Conservation (phyloP, 1,140 invertebrate species). For the Anadara kagoshimensis region DNA sequence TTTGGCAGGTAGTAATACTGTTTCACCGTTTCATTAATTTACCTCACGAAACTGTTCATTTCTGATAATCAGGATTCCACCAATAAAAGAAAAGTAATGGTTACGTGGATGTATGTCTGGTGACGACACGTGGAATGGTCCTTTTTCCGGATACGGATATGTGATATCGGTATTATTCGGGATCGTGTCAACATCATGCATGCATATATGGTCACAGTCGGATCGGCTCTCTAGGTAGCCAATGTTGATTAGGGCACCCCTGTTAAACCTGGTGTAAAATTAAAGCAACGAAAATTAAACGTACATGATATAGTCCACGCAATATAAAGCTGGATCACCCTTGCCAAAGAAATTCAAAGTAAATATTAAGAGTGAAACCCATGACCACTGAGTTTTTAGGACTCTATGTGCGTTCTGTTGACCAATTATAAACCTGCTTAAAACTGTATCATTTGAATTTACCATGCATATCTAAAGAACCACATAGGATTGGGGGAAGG, state of each 20-base stretch:
- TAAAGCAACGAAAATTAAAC: background rate
- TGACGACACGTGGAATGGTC: constrained; percentile 70
- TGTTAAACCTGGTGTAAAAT: constrained; percentile 86
- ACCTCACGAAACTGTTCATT: constrained; percentile 81
- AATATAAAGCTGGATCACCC: too few species aligned
- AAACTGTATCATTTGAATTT: too few species aligned
- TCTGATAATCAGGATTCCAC: constrained; percentile 94
- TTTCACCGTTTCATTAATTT: background rate
- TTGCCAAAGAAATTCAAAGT: too few species aligned
- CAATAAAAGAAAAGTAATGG: constrained; percentile 97
- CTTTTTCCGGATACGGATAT: constrained; percentile 83
- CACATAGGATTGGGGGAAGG: too few species aligned
- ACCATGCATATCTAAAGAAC: too few species aligned
- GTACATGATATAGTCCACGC: too few species aligned
- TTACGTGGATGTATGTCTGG: constrained; percentile 91
- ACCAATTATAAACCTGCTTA: too few species aligned
- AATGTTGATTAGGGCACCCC: constrained; percentile 97
- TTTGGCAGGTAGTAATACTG: too few species aligned
- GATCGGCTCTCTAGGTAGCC: constrained; percentile 82
- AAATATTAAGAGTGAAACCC: too few species aligned
- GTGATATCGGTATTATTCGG: constrained; percentile 89
- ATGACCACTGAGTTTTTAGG: too few species aligned
- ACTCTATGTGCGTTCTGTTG: too few species aligned
- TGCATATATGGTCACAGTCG: constrained; percentile 95
- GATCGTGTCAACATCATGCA: constrained; percentile 99